Evolutionary conservation across 2,888 invertebrate genomes (phyloP).

Genomic region (Megastigmus dorsalis): DNA sequence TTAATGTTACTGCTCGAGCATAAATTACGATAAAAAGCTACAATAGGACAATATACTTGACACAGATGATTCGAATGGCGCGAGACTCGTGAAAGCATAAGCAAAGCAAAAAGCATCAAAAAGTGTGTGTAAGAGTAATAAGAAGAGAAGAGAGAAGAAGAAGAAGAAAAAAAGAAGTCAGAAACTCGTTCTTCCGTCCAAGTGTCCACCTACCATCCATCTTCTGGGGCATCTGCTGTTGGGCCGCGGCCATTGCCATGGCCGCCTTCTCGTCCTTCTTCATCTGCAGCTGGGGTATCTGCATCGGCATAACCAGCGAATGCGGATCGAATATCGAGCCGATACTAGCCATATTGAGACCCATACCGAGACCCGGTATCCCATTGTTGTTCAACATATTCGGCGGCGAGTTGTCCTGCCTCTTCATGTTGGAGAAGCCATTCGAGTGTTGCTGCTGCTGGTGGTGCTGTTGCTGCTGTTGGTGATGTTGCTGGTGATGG

Average conservation of each 20-base stretch:
- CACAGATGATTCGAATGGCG: neutral
- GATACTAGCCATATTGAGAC: constrained; percentile 76
- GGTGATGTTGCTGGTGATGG: constrained; percentile 28
- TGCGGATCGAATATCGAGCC: constrained; percentile 82
- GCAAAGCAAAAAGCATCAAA: constrained; percentile 49
- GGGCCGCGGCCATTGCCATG: constrained; percentile 77
- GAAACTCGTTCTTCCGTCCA: constrained; percentile 1
- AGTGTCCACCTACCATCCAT: constrained; percentile 69
- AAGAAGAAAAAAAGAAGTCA: constrained; percentile 27
- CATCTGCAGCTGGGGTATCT: constrained; percentile 74
- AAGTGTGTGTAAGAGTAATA: constrained; percentile 11
- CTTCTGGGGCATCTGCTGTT: constrained; percentile 75
- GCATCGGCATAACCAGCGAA: constrained; percentile 73
- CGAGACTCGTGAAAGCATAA: constrained; percentile 45
- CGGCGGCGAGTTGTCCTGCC: constrained; percentile 73
- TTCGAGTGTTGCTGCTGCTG: constrained; percentile 65
- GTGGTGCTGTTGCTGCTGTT: constrained; percentile 34
- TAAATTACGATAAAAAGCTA: too few relatives aligned
- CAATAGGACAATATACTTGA: too few relatives aligned
- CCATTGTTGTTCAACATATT: constrained; percentile 75
- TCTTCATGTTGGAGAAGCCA: constrained; percentile 75
- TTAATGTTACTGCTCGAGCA: too few relatives aligned
- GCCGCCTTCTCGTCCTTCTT: constrained; percentile 79
- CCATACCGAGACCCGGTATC: constrained; percentile 72
- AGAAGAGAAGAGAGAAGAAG: constrained; percentile 25